These are phyloP conservation scores for Monopis laevigella DNA, from an alignment of 2,888 invertebrate species.

Conservation along the genomic window DNA sequence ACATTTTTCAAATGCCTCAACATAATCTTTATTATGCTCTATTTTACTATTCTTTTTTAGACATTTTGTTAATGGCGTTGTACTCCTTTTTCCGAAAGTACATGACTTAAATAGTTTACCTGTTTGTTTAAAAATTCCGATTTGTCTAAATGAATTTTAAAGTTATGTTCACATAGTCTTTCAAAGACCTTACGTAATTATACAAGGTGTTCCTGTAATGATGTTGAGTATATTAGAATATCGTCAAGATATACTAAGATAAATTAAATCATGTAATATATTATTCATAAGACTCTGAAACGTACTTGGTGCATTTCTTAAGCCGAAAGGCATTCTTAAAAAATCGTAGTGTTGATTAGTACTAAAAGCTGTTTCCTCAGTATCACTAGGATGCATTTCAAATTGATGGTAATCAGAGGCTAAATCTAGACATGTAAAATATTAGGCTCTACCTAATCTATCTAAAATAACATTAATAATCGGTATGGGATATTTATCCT, in stretches of 20 bases:
- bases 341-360: constrained; percentile 24
- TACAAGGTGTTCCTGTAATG: constrained; percentile 19
- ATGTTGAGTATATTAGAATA: constrained; percentile 20
- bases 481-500: constrained; percentile 23
- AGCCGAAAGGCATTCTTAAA: constrained; percentile 23
- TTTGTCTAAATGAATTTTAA: constrained; percentile 22
- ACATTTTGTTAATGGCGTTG: constrained; percentile 14
- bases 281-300: constrained; percentile 30
- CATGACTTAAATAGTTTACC: constrained; percentile 25
- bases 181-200: constrained; percentile 19
- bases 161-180: constrained; percentile 17
- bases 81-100: constrained; percentile 12
- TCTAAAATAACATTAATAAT: constrained; percentile 23
- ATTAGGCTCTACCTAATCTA: constrained; percentile 20
- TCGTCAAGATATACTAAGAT: constrained; percentile 25
- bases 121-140: constrained; percentile 22
- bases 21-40: background rate
- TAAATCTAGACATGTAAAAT: constrained; percentile 15
- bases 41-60: constrained; percentile 8
- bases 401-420: constrained; percentile 15
- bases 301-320: constrained; percentile 24
- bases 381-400: constrained; percentile 17
- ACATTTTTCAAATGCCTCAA: constrained; percentile 14
- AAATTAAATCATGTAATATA: constrained; percentile 22
- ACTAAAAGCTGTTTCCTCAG: constrained; percentile 24